Evolutionary conservation across 2,888 invertebrate species (phyloP).

Genomic region (Theristus sp.): DNA sequence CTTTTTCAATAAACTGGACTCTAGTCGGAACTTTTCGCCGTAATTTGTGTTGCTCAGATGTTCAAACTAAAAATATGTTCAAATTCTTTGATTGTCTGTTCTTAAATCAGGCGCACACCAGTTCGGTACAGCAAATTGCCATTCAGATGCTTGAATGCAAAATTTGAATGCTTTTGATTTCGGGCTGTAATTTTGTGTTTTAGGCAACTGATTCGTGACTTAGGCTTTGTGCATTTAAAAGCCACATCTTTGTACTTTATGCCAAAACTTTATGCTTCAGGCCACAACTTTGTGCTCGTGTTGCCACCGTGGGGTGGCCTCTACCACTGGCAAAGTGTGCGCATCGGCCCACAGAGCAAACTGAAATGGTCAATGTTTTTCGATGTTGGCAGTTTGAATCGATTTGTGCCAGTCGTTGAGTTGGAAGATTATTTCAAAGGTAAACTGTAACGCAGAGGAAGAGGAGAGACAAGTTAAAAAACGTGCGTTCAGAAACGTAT

Average conservation of each 20-base stretch:
- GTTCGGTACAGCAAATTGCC: too few relatives aligned
- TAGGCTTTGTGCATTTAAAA: not conserved
- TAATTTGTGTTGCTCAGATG: too few relatives aligned
- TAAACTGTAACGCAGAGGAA: too few relatives aligned
- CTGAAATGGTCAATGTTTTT: constrained; percentile 69
- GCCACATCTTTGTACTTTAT: not conserved
- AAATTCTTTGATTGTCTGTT: too few relatives aligned
- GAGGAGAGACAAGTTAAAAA: too few relatives aligned
- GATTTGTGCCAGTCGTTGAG: constrained; percentile 67
- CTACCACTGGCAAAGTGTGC: constrained; percentile 63
- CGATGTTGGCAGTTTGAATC: constrained; percentile 53
- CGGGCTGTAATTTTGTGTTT: constrained; percentile 7
- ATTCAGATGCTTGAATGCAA: not conserved
- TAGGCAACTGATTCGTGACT: too few relatives aligned
- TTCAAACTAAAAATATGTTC: too few relatives aligned
- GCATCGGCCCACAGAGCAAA: constrained; percentile 40
- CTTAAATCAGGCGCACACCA: too few relatives aligned
- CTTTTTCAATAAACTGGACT: too few relatives aligned
- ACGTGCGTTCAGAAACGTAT: too few relatives aligned
- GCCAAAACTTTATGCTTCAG: constrained; percentile 7
- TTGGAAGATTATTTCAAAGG: constrained; percentile 56
- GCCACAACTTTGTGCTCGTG: constrained; percentile 38
- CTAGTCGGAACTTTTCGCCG: too few relatives aligned
- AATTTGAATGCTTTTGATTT: constrained; percentile 1
- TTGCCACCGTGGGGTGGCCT: constrained; percentile 78